Conservation (phyloP, 64 coral and sea anemone genomes). For the Pocillopora verrucosa region DNA sequence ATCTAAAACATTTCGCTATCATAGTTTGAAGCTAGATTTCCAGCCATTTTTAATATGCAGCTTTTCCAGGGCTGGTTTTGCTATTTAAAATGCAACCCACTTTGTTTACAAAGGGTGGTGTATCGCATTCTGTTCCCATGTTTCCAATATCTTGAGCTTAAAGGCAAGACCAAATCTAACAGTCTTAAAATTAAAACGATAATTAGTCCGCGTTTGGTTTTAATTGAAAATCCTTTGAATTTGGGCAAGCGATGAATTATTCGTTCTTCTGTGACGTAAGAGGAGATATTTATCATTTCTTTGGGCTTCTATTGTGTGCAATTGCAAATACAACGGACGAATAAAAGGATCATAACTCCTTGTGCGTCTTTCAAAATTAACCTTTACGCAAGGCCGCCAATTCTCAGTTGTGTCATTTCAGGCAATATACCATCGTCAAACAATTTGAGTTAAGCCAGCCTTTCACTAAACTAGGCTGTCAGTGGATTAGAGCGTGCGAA, state of each 20-base stretch:
- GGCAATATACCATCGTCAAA: slow-evolving; percentile 19
- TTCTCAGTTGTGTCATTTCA: slow-evolving; percentile 25
- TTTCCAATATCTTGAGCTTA: slow-evolving; percentile 20
- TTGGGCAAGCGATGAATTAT: slow-evolving; percentile 2
- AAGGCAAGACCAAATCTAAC: slow-evolving; percentile 29
- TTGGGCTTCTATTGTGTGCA: neutral
- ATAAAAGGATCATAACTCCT: neutral
- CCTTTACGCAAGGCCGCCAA: neutral
- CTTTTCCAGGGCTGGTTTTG: neutral
- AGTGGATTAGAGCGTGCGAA: slow-evolving; percentile 25
- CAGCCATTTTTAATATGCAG: too few relatives aligned
- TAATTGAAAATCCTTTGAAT: slow-evolving; percentile 48
- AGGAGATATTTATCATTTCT: slow-evolving; percentile 22
- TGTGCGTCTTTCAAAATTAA: slow-evolving; percentile 21
- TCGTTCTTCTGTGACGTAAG: slow-evolving; percentile 16
- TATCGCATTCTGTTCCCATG: neutral
- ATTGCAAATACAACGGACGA: neutral
- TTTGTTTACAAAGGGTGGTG: slow-evolving; percentile 20
- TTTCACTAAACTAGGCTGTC: slow-evolving; percentile 29
- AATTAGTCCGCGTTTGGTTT: slow-evolving; percentile 26
- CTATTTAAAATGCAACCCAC: neutral
- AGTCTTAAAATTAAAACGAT: slow-evolving; percentile 41
- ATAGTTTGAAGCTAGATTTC: too few relatives aligned
- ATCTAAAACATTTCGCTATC: too few relatives aligned
- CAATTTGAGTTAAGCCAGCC: slow-evolving; percentile 27